Evolutionary conservation across 2,113 vertebrate genomes (phyloP).

Genomic region (Hipposideros armiger): DNA sequence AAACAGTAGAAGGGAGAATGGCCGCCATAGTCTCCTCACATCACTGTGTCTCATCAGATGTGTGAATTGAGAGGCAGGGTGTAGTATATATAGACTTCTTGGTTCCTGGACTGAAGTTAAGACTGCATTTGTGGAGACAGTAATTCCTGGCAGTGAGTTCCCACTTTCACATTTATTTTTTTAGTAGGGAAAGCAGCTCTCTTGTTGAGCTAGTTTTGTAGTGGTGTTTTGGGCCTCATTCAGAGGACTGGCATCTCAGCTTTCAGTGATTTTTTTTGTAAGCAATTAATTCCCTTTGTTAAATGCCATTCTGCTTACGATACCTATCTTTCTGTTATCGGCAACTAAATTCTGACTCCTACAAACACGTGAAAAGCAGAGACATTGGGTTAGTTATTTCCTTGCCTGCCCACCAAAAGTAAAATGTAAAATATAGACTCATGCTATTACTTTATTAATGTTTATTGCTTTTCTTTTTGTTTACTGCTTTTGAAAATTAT

Average conservation of each 20-base stretch:
- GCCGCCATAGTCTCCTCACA: not conserved
- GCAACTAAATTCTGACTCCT: not conserved
- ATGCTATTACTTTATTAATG: not conserved
- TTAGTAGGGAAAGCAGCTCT: not conserved
- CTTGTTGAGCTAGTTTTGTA: not conserved
- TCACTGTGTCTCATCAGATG: not conserved
- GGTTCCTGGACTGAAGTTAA: not conserved
- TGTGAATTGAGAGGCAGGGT: not conserved
- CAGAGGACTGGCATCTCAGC: not conserved
- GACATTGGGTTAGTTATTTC: not conserved
- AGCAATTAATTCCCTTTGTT: not conserved
- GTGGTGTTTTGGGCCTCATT: not conserved
- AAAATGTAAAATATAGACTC: not conserved
- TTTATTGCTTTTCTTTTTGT: not conserved
- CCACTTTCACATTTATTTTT: not conserved
- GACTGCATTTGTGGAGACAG: not conserved
- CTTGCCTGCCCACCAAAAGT: not conserved
- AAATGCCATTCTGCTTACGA: not conserved
- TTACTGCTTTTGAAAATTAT: slow-evolving; percentile 1
- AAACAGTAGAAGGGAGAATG: not conserved
- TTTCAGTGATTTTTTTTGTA: not conserved
- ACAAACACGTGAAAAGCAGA: not conserved
- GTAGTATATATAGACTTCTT: not conserved
- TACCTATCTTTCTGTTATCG: not conserved
- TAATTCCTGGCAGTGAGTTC: not conserved